A percentile compares a stretch with the other conserved stretches of the same genome.
phyloP scores from a whole-genome alignment of 2,797 vertebrate species.

The Scarus forsteni region DNA sequence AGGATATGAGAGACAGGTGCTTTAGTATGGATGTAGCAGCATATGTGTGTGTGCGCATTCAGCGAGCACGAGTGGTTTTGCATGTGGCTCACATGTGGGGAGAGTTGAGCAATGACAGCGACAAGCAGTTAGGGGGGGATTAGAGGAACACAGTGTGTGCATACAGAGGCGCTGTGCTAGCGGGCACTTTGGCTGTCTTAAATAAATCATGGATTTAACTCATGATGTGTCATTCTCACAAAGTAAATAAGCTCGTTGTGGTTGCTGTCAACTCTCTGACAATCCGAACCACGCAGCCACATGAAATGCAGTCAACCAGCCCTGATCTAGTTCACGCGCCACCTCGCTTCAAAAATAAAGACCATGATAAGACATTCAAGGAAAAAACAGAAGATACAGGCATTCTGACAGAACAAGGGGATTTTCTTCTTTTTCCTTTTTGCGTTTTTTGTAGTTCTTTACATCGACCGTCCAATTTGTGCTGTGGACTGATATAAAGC shows the following conservation, averaged over 20 bases:
- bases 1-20: slow-evolving; percentile 16
- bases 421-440: slow-evolving; percentile 44
- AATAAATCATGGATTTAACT: slow-evolving; percentile 78
- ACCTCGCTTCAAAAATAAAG: slow-evolving; percentile 40
- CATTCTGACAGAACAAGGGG: slow-evolving; percentile 63
- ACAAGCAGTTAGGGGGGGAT: slow-evolving; percentile 68
- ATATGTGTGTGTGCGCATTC: slow-evolving; percentile 13
- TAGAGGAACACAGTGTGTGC: slow-evolving; percentile 65
- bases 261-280: slow-evolving; percentile 60
- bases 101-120: slow-evolving; percentile 49
- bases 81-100: slow-evolving; percentile 45
- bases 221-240: slow-evolving; percentile 71
- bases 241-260: slow-evolving; percentile 72
- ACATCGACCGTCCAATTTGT: slow-evolving; percentile 74
- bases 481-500: slow-evolving; percentile 79
- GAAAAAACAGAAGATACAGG: slow-evolving; percentile 43
- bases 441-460: slow-evolving; percentile 58
- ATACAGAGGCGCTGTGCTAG: slow-evolving; percentile 68
- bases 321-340: slow-evolving; percentile 45
- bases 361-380: slow-evolving; percentile 41
- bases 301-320: slow-evolving; percentile 54
- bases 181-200: slow-evolving; percentile 81
- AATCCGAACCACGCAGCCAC: slow-evolving; percentile 60
- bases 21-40: slow-evolving; percentile 55
- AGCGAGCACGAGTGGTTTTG: slow-evolving; percentile 29